Conservation (phyloP, 2,113 vertebrate genomes). For the Psittacara wagleri region DNA sequence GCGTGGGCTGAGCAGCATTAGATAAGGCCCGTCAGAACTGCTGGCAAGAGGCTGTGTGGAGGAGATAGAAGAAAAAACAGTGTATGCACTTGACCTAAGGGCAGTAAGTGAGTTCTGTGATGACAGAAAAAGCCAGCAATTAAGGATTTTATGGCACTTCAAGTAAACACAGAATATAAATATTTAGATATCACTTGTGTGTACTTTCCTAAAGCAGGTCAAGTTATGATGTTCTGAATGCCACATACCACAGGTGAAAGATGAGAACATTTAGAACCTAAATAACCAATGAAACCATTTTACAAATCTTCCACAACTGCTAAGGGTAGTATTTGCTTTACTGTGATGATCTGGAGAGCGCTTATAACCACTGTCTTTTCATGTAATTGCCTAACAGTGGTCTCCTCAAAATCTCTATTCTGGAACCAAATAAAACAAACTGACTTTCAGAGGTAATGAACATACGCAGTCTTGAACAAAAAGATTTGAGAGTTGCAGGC, state of each 20-base stretch:
- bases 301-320: not conserved
- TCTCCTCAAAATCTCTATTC: not conserved
- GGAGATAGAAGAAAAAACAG: not conserved
- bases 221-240: not conserved
- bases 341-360: not conserved
- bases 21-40: not conserved
- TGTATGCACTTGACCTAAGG: not conserved
- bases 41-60: not conserved
- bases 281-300: not conserved
- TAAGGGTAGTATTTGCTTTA: not conserved
- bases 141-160: not conserved
- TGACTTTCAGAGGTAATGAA: not conserved
- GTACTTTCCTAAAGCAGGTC: not conserved
- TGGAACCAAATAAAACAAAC: not conserved
- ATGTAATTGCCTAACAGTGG: not conserved
- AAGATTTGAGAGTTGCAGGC: not conserved
- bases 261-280: not conserved
- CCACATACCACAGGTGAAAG: not conserved
- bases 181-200: not conserved
- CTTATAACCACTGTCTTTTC: not conserved
- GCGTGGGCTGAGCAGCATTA: not conserved
- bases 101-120: not conserved
- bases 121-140: not conserved
- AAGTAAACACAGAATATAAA: not conserved
- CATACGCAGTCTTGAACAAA: not conserved